Conservation (phyloP, 2,888 invertebrate genomes). For the Scaptomyza tumidula region DNA sequence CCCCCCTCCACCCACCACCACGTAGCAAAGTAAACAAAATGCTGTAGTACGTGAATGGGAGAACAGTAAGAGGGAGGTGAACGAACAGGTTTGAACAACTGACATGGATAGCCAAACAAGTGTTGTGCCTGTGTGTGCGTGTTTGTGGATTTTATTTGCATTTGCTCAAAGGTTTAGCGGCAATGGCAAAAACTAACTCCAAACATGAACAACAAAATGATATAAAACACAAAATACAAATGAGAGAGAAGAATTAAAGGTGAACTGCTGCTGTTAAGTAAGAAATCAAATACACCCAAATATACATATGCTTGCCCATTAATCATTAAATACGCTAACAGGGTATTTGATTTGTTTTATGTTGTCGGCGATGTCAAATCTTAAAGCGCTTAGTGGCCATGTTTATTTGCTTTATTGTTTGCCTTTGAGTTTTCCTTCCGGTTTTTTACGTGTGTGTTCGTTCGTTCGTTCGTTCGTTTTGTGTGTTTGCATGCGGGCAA, state of each 20-base stretch:
- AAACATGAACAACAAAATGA: conserved; percentile 17
- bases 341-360: conserved; percentile 16
- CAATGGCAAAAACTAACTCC: conserved; percentile 49
- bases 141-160: conserved; percentile 61
- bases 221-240: no score
- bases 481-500: conserved; percentile 3
- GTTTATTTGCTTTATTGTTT: conserved; percentile 43
- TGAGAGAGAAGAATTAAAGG: no score
- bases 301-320: neutral
- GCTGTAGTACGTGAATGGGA: neutral
- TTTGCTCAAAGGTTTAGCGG: conserved; percentile 67
- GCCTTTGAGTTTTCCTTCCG: neutral
- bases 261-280: conserved; percentile 4
- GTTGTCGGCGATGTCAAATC: conserved; percentile 52
- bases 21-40: conserved; percentile 36
- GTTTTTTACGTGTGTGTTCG: neutral
- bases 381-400: conserved; percentile 69
- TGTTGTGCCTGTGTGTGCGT: conserved; percentile 17
- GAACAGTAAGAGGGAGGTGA: neutral
- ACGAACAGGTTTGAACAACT: conserved; percentile 15
- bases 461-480: neutral
- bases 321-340: neutral
- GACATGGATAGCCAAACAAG: conserved; percentile 51
- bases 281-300: neutral
- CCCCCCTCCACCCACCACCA: neutral